A percentile compares a stretch with the other conserved stretches of the same genome.
Evolutionary conservation across 2,888 invertebrate genomes (phyloP).

Genomic region (Drosophila lutescens): DNA sequence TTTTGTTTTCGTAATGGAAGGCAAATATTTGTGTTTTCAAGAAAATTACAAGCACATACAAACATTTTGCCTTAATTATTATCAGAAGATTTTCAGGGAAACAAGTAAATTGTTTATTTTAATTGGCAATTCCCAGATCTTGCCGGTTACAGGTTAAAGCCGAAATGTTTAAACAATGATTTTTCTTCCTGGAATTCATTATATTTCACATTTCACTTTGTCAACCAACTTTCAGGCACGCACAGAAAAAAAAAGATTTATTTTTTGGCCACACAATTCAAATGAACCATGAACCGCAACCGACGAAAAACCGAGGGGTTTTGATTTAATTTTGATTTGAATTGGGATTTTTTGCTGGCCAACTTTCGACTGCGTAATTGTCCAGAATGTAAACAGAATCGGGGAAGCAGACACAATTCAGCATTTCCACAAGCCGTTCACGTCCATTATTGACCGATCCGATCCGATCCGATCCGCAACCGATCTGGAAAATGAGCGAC

Average conservation of each 20-base stretch:
- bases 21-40: conserved; percentile 2
- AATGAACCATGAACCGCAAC: conserved; percentile 7
- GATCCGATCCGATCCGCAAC: conserved; percentile 6
- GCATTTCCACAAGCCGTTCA: conserved; percentile 46
- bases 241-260: neutral
- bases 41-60: neutral
- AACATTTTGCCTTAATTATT: conserved; percentile 10
- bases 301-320: conserved; percentile 12
- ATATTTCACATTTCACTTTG: conserved; percentile 1
- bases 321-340: conserved; percentile 34
- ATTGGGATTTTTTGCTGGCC: conserved; percentile 26
- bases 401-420: conserved; percentile 39
- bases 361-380: conserved; percentile 70
- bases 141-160: conserved; percentile 5
- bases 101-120: conserved; percentile 20
- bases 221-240: neutral
- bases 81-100: conserved; percentile 5
- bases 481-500: conserved; percentile 13
- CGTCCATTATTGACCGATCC: conserved; percentile 32
- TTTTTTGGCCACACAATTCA: neutral
- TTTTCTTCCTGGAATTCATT: conserved; percentile 4
- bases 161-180: neutral
- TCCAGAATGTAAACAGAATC: conserved; percentile 71
- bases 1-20: neutral
- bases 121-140: conserved; percentile 11